Evolutionary conservation across 2,797 vertebrate genomes (phyloP), one percentile per base, ranked within the genome.

Genomic region (Menidia menidia): DNA sequence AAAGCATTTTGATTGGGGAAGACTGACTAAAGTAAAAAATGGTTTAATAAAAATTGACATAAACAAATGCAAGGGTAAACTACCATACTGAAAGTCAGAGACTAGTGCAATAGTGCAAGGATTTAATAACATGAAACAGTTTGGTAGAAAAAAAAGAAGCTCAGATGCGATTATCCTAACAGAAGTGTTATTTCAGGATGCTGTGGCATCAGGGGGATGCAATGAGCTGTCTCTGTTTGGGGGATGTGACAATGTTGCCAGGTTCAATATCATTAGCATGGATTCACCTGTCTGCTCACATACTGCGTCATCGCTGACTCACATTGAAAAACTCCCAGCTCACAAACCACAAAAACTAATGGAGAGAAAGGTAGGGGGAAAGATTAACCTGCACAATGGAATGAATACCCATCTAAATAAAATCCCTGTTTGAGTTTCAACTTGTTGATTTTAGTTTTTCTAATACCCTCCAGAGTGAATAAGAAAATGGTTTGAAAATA

Each of bases 221-320:
- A 78, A 57, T 78, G 62, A 64, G 69, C 64, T 12, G 54, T 51
- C 55, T 76, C 60, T 73, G 70, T 82, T 74, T 67, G 75, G 65
- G 59, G 80, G 68, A 84, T 85, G 80, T 86, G 85, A 88, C 83
- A 85, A 84, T 65, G 75, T 82, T 87, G 87, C 78, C 78, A 78
- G 80, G 74, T 90, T 91, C 78, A 86, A 66, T 86, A 83, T 89
- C 78, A 84, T 90, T 89, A 88, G 78, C 68, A 47, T 69, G 62
- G 71, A 71, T 82, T 82, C 77, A 83, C 80, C 85, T 88, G 88
- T 84, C 84, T 86, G 50, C 73, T 80, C 48, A 15, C 78, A 71
- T 79, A 75, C 85, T 80, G 76, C 64, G 8, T 78, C 79, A 64
- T 67, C 56, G 68, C 45, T 64, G 59, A 73, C 67, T 71, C 63